phyloP scores from a whole-genome alignment of 2,113 vertebrate species.

The Podarcis muralis region DNA sequence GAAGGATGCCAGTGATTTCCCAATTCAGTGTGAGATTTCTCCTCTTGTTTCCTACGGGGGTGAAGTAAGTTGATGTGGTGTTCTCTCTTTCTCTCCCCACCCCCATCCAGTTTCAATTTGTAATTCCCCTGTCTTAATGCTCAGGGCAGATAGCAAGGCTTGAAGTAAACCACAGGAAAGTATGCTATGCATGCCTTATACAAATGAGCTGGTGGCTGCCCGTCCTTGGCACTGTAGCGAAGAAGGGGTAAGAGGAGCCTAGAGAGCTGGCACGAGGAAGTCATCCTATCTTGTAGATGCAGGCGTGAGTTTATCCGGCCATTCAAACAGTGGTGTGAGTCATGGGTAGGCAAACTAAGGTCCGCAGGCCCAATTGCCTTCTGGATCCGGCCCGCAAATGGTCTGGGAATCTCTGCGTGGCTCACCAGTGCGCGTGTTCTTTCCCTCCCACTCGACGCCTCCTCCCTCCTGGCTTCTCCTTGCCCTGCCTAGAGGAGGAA shows the following conservation, averaged over 20 bases:
- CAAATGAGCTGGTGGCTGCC: not conserved
- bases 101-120: not conserved
- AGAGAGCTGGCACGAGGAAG: not conserved
- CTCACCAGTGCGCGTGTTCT: too few relatives aligned
- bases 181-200: not conserved
- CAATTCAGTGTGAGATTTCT: slow-evolving; percentile 97
- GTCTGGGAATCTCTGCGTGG: too few relatives aligned
- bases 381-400: too few relatives aligned
- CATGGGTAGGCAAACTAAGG: too few relatives aligned
- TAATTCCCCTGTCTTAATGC: not conserved
- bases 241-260: not conserved
- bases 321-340: not conserved
- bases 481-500: too few relatives aligned
- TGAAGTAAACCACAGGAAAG: not conserved
- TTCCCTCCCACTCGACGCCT: too few relatives aligned
- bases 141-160: not conserved
- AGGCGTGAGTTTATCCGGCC: not conserved
- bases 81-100: not conserved
- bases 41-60: slow-evolving; percentile 93
- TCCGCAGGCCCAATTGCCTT: too few relatives aligned
- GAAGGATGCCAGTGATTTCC: slow-evolving; percentile 92
- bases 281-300: not conserved
- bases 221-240: not conserved
- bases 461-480: too few relatives aligned
- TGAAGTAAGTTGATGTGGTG: slow-evolving; percentile 82